phyloP scores from a whole-genome alignment of 2,113 vertebrate genomes.

The Carassius gibelio region DNA sequence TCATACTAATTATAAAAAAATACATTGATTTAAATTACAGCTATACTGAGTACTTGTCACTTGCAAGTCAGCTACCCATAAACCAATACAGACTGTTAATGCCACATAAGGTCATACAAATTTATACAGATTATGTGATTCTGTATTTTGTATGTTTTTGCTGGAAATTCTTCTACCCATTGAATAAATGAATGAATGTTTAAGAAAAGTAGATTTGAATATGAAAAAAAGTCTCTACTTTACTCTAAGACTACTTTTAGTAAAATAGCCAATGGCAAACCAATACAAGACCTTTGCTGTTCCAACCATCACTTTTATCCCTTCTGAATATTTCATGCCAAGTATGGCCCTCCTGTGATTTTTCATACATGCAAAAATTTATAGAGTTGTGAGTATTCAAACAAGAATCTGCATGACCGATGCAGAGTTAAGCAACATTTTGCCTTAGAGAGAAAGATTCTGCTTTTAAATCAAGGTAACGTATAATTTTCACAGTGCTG shows the following conservation, averaged over 20 bases:
- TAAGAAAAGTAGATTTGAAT: neutral
- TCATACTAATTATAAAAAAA: neutral
- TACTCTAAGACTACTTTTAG: neutral
- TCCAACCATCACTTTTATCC: constrained; percentile 1
- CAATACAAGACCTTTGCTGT: neutral
- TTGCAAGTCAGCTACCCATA: neutral
- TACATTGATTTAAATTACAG: neutral
- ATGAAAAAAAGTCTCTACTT: neutral
- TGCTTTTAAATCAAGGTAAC: neutral
- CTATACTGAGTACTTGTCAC: no score
- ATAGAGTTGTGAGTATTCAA: constrained; percentile 28
- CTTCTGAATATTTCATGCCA: neutral
- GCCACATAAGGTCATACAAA: neutral
- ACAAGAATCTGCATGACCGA: neutral
- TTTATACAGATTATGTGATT: neutral
- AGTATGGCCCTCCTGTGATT: neutral
- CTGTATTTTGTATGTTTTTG: neutral
- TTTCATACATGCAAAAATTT: neutral
- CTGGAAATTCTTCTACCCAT: neutral
- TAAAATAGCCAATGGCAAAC: neutral
- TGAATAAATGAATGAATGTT: neutral
- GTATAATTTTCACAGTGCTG: constrained; percentile 28
- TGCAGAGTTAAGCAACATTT: constrained; percentile 4
- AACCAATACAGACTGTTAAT: neutral
- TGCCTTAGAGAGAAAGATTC: neutral